These are phyloP conservation scores for Sigmodon hispidus DNA, from an alignment of 2,113 vertebrate species.

Conservation along the genomic window DNA sequence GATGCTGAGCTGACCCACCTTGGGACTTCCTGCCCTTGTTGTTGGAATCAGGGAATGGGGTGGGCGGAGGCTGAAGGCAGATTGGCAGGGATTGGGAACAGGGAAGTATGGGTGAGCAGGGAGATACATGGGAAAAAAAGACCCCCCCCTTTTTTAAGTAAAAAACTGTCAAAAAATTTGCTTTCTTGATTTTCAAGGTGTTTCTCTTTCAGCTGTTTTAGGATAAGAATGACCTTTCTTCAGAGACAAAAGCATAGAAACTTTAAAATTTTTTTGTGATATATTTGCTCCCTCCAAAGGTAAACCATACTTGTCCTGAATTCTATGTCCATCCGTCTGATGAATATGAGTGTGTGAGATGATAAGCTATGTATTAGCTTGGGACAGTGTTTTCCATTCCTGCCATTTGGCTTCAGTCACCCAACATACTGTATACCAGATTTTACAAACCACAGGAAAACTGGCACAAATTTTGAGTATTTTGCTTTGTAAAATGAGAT, in stretches of 20 bases:
- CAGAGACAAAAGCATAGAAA: neutral
- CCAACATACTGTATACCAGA: slow-evolving; percentile 85
- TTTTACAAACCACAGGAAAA: slow-evolving; percentile 85
- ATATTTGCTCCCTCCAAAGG: slow-evolving; percentile 56
- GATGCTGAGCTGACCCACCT: no score
- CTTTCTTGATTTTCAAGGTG: slow-evolving; percentile 35
- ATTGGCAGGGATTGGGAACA: no score
- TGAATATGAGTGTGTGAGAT: slow-evolving; percentile 57
- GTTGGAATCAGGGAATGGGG: no score
- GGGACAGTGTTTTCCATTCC: slow-evolving; percentile 75
- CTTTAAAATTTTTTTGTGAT: slow-evolving; percentile 23
- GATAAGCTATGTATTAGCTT: slow-evolving; percentile 75
- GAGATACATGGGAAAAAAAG: no score
- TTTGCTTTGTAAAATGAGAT: slow-evolving; percentile 83
- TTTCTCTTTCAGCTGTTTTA: neutral
- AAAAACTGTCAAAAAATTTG: no score
- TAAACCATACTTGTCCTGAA: slow-evolving; percentile 19
- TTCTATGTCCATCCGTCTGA: slow-evolving; percentile 26
- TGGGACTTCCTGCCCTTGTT: no score
- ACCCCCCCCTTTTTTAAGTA: no score
- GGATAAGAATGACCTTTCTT: slow-evolving; percentile 43
- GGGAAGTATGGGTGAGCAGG: no score
- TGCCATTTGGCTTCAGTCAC: slow-evolving; percentile 81
- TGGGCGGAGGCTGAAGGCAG: no score
- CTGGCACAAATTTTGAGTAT: slow-evolving; percentile 83